phyloP scores from a whole-genome alignment of 1,140 invertebrate genomes.

The Agrypnia vestita region DNA sequence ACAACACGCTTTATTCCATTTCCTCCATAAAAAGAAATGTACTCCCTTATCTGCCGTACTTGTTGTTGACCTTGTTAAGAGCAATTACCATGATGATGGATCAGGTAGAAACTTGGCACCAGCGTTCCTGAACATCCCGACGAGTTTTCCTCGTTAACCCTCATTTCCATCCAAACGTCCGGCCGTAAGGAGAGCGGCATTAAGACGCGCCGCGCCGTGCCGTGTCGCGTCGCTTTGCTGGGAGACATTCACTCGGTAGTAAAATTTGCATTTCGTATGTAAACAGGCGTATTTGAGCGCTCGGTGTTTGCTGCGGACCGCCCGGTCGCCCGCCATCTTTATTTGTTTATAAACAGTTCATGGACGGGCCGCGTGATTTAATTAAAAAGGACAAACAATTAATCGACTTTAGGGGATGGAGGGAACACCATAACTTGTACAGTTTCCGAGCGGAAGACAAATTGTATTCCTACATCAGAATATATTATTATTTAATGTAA shows the following conservation, averaged over 20 bases:
- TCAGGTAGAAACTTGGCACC: slow-evolving; percentile 28
- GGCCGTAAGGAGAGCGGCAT: slow-evolving; percentile 2
- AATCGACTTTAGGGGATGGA: not conserved
- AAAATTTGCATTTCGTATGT: slow-evolving; percentile 36
- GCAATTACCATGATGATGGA: slow-evolving; percentile 27
- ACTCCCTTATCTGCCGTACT: not conserved
- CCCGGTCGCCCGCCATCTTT: not conserved
- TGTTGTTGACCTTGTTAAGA: not conserved
- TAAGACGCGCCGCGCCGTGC: not conserved
- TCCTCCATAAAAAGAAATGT: not conserved
- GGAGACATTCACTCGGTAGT: slow-evolving; percentile 9
- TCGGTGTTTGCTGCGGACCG: not conserved
- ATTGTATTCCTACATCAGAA: too few species aligned
- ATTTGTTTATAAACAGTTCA: slow-evolving; percentile 6
- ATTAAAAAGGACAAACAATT: slow-evolving; percentile 19
- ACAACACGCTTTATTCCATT: not conserved
- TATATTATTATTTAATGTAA: too few species aligned
- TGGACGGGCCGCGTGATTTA: slow-evolving; percentile 4
- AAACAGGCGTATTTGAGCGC: not conserved
- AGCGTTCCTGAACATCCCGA: slow-evolving; percentile 9
- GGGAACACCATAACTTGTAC: not conserved
- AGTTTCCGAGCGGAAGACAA: too few species aligned
- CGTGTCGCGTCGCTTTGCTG: not conserved
- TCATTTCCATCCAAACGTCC: slow-evolving; percentile 25
- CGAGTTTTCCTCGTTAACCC: slow-evolving; percentile 21